Conservation (phyloP, 2,113 vertebrate species). For the Eretmochelys imbricata region DNA sequence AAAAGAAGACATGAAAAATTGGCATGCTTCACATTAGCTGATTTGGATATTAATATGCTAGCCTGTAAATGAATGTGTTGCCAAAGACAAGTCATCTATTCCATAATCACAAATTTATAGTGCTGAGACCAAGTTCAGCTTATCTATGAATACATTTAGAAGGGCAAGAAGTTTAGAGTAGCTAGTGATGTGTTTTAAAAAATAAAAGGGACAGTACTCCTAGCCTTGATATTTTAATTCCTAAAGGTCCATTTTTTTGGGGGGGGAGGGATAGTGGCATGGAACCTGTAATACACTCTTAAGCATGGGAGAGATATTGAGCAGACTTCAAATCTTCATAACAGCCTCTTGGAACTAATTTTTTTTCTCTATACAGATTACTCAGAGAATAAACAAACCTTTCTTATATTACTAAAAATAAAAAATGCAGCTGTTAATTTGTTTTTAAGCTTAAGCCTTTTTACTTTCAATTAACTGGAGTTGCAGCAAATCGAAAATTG, state of each 20-base stretch:
- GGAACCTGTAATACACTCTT: neutral
- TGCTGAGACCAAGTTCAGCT: neutral
- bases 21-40: rapidly evolving
- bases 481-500: neutral
- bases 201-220: neutral
- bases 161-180: neutral
- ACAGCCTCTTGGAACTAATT: neutral
- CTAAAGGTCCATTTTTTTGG: neutral
- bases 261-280: neutral
- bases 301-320: neutral
- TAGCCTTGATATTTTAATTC: neutral
- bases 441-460: neutral
- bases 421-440: neutral
- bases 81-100: rapidly evolving
- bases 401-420: neutral
- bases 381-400: neutral
- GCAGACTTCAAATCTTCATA: neutral
- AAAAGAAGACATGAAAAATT: neutral
- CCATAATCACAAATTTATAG: neutral
- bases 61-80: neutral
- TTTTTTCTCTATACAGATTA: neutral
- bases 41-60: rapidly evolving
- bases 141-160: neutral
- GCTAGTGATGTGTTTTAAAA: neutral
- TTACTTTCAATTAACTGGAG: neutral